Base-by-base conservation (phyloP, 2,113 vertebrate genomes). In the Nerophis lumbriciformis region DNA sequence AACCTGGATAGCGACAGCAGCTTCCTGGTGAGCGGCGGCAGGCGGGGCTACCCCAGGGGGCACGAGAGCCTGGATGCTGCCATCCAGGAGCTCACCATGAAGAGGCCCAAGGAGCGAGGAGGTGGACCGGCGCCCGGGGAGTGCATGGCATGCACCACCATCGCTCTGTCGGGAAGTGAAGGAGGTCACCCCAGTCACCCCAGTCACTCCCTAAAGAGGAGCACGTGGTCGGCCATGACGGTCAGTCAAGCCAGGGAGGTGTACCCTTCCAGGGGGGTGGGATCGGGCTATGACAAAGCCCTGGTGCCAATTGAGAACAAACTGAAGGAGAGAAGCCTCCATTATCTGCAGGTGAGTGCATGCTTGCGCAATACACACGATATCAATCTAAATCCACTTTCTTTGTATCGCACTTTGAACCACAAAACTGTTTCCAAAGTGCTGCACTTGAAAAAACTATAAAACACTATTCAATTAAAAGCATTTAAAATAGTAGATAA, bases 1-100 rank as follows among this genome's bases (percentile, higher is more conserved):
- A 99, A 99, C 89, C 84, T 99, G 88, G 97, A 98, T 88, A 98
- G 96, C 8, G 97, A 99, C 80, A 99, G 95, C 66, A 95, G 97
- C 88, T 98, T 93, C 83, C 88, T 97, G 80, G 93, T 93, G 80
- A 90, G 92, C 0, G 87, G 76, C 3, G 85, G 77, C 21, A 82
- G 84, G 76, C 88, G 91, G 57, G 90, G 91, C 8, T 86, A 91
- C 86, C 48, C 94, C 80, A 91, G 88, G 63, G 94, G 95, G 6
- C 87, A 94, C 42, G 96, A 98, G 73, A 93, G 92, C 79, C 92
- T 96, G 38, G 96, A 99, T 73, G 93, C 95, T 76, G 95, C 94
- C 82, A 95, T 97, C 87, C 93, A 95, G 90, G 95, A 97, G 85
- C 93, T 97, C 83, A 97, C 94, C 78, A 91, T 96, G 88, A 98